Percentiles rank a stretch among this genome's conserved stretches.
phyloP scores from a whole-genome alignment of 2,888 invertebrate species.

The Rhyacophila evoluta region DNA sequence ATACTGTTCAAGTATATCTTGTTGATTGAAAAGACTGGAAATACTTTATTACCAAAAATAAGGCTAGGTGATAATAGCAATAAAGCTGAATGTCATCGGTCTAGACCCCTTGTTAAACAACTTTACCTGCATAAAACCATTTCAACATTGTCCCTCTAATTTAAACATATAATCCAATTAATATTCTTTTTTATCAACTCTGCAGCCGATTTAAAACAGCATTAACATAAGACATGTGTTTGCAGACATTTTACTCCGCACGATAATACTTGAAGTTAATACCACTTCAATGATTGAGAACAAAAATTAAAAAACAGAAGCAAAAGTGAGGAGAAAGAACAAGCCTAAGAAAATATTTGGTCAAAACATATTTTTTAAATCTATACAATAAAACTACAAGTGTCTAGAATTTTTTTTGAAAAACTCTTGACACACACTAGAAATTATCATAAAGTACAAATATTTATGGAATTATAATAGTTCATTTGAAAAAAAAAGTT shows the following conservation, averaged over 20 bases:
- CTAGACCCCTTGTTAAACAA: neutral
- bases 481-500: neutral
- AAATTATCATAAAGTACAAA: slow-evolving; percentile 11
- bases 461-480: neutral
- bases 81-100: neutral
- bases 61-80: neutral
- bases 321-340: neutral
- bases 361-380: slow-evolving; percentile 20
- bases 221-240: neutral
- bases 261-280: neutral
- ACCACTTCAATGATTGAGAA: neutral
- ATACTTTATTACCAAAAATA: too few relatives aligned
- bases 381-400: neutral
- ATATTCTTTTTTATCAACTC: slow-evolving; percentile 2
- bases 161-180: too few relatives aligned
- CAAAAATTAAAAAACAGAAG: neutral
- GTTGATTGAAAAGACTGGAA: too few relatives aligned
- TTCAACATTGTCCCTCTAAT: slow-evolving; percentile 3
- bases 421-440: neutral
- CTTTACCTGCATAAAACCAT: neutral
- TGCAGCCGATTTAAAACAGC: neutral
- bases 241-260: neutral
- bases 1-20: too few relatives aligned
- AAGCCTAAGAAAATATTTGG: slow-evolving; percentile 18
- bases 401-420: neutral